Percentiles rank a stretch among this genome's conserved stretches.
Conservation (phyloP, 2,888 invertebrate genomes). For the Pogonocherus hispidulus region DNA sequence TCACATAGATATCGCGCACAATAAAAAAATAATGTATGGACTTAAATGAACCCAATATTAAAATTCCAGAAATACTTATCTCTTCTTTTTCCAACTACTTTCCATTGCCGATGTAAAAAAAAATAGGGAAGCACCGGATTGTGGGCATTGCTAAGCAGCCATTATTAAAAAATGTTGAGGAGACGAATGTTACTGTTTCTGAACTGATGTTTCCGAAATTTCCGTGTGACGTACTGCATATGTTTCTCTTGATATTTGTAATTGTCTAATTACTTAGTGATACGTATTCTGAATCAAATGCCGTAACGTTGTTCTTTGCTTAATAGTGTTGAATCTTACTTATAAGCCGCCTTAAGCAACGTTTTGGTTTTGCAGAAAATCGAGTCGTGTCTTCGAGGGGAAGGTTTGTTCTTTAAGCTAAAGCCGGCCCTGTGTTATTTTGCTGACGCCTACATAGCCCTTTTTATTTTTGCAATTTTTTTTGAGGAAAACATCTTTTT, state of each 20-base stretch:
- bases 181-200: slow-evolving; percentile 10
- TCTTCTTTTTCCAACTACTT: background rate
- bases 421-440: slow-evolving; percentile 40
- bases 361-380: slow-evolving; percentile 68
- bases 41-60: too few species aligned
- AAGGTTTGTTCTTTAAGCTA: slow-evolving; percentile 66
- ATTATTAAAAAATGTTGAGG: too few species aligned
- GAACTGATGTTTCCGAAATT: background rate
- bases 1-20: too few species aligned
- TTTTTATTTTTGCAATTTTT: slow-evolving; percentile 21
- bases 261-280: too few species aligned
- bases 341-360: slow-evolving; percentile 2
- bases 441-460: slow-evolving; percentile 40
- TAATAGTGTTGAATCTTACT: background rate
- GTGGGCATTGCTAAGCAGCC: too few species aligned
- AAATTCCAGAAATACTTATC: background rate
- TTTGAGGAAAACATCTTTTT: background rate
- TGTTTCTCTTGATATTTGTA: too few species aligned
- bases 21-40: too few species aligned
- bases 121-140: too few species aligned
- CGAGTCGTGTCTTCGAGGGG: slow-evolving; percentile 67
- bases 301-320: background rate
- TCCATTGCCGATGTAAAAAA: background rate
- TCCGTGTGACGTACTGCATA: too few species aligned
- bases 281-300: background rate